Conservation (phyloP, 2,113 vertebrate species). For the Cisticola juncidis region DNA sequence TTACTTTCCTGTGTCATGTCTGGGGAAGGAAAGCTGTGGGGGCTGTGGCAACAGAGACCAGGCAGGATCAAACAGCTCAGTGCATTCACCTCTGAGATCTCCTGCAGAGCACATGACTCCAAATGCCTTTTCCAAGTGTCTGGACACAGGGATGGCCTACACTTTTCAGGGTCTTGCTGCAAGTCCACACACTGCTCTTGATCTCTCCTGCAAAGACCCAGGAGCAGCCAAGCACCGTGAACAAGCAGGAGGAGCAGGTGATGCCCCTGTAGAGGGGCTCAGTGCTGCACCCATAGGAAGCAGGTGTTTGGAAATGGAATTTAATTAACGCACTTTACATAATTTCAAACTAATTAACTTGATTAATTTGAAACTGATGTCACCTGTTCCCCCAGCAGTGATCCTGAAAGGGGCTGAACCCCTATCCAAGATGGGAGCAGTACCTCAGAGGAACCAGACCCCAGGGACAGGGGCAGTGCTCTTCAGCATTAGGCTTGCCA, state of each 20-base stretch:
- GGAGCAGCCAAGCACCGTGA: not conserved
- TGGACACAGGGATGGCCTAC: fast-evolving
- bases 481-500: not conserved
- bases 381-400: not conserved
- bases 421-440: not conserved
- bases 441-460: not conserved
- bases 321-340: not conserved
- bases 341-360: not conserved
- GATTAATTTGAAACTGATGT: not conserved
- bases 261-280: not conserved
- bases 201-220: not conserved
- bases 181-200: not conserved
- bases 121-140: not conserved
- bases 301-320: not conserved
- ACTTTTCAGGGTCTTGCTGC: not conserved
- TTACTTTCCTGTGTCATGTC: not conserved
- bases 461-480: fast-evolving
- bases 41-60: not conserved
- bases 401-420: not conserved
- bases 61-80: not conserved
- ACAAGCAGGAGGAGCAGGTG: fast-evolving
- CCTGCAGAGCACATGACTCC: fast-evolving
- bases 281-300: not conserved
- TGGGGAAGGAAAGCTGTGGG: not conserved
- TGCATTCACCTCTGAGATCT: not conserved